Percentiles rank a stretch among this genome's conserved stretches.
Conservation (phyloP, 2,888 invertebrate species). For the Hemaris fuciformis region DNA sequence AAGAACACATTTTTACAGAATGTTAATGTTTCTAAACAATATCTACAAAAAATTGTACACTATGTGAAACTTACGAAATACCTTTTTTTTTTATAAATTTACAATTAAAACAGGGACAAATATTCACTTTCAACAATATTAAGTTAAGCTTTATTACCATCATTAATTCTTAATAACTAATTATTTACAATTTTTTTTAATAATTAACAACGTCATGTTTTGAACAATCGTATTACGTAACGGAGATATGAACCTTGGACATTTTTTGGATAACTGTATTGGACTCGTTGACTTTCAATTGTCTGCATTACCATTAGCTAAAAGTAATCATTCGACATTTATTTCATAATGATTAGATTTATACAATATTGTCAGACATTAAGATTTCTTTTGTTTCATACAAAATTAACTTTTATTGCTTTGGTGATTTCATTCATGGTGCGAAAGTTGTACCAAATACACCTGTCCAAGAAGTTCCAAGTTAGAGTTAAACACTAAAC, state of each 20-base stretch:
- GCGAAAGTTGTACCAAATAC: background rate
- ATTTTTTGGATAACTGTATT: conserved; percentile 25
- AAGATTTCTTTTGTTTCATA: background rate
- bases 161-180: conserved; percentile 57
- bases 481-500: conserved; percentile 17
- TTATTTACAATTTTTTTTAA: conserved; percentile 64
- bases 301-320: too few relatives aligned
- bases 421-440: background rate
- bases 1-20: conserved; percentile 83
- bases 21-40: conserved; percentile 78
- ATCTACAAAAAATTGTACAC: conserved; percentile 82
- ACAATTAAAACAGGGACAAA: conserved; percentile 73
- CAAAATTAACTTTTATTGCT: background rate
- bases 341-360: background rate
- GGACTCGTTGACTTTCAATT: too few relatives aligned
- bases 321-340: too few relatives aligned
- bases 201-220: conserved; percentile 66
- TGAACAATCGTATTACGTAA: conserved; percentile 57
- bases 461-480: conserved; percentile 9
- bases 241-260: conserved; percentile 33
- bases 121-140: conserved; percentile 78
- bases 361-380: background rate
- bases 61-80: conserved; percentile 76
- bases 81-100: conserved; percentile 62
- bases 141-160: conserved; percentile 68